These are phyloP conservation scores for Pogonomyrmex californicus DNA, from an alignment of 1,140 invertebrate genomes.

Conservation along the genomic window DNA sequence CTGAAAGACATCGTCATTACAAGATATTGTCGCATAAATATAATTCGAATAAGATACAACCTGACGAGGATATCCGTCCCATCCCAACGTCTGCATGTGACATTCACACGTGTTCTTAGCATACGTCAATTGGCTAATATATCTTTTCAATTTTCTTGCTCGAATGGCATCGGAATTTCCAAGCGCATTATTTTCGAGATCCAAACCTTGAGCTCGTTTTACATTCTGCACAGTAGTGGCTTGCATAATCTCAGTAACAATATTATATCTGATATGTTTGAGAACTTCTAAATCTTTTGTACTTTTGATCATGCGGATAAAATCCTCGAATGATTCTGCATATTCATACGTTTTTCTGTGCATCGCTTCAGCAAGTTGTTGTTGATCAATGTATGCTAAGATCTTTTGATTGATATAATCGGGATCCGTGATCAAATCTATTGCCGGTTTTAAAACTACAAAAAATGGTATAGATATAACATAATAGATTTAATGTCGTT, in stretches of 20 bases:
- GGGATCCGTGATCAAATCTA: slow-evolving; percentile 95
- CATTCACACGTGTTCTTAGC: slow-evolving; percentile 95
- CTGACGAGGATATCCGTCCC: slow-evolving; percentile 91
- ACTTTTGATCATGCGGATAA: slow-evolving; percentile 94
- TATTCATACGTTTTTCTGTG: slow-evolving; percentile 94
- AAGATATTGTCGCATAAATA: slow-evolving; percentile 22
- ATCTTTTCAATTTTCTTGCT: slow-evolving; percentile 91
- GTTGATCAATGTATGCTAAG: slow-evolving; percentile 93
- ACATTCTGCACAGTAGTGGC: slow-evolving; percentile 96
- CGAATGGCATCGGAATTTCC: slow-evolving; percentile 91
- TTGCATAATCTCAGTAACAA: slow-evolving; percentile 97
- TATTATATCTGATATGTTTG: slow-evolving; percentile 94
- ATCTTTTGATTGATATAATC: slow-evolving; percentile 97
- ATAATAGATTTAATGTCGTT: background rate
- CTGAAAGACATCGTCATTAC: slow-evolving; percentile 64
- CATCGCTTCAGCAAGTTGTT: slow-evolving; percentile 92
- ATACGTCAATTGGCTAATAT: slow-evolving; percentile 94
- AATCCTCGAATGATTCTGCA: slow-evolving; percentile 96
- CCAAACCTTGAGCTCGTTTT: slow-evolving; percentile 93
- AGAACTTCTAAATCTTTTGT: slow-evolving; percentile 94
- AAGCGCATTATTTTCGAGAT: slow-evolving; percentile 89
- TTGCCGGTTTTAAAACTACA: slow-evolving; percentile 93
- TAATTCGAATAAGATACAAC: slow-evolving; percentile 62
- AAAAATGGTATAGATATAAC: slow-evolving; percentile 4
- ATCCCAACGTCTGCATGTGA: slow-evolving; percentile 92